Conservation (phyloP, 2,113 vertebrate genomes). For the Sphyrna mokarran region DNA sequence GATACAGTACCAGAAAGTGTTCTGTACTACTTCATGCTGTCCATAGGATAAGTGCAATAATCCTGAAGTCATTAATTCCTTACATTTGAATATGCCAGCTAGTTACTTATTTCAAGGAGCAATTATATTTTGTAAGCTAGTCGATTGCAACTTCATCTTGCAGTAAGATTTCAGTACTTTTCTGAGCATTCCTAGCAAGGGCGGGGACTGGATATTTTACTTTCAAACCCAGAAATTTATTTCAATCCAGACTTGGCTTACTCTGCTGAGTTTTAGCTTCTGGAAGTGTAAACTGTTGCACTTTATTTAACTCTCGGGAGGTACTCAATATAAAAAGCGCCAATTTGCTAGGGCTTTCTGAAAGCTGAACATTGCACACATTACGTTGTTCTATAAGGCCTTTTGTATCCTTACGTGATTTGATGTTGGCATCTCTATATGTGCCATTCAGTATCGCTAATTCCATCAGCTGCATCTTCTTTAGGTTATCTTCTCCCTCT, state of each 20-base stretch:
- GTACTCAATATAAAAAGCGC: background rate
- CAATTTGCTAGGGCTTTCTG: background rate
- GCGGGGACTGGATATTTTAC: background rate
- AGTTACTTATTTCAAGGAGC: constrained; percentile 3
- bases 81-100: background rate
- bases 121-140: background rate
- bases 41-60: constrained; percentile 17
- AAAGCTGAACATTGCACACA: background rate
- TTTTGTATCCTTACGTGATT: constrained; percentile 82
- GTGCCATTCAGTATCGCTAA: constrained; percentile 97
- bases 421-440: constrained; percentile 97
- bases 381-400: constrained; percentile 9
- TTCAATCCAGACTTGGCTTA: background rate
- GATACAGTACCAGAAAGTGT: background rate
- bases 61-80: background rate
- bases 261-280: background rate
- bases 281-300: background rate
- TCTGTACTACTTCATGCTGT: background rate
- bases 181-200: background rate
- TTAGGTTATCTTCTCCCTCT: constrained; percentile 97
- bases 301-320: background rate
- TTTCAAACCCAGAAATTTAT: background rate
- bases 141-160: background rate
- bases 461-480: constrained; percentile 99
- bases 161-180: background rate